phyloP scores from a whole-genome alignment of 2,113 vertebrate genomes.

The Gopherus evgoodei region DNA sequence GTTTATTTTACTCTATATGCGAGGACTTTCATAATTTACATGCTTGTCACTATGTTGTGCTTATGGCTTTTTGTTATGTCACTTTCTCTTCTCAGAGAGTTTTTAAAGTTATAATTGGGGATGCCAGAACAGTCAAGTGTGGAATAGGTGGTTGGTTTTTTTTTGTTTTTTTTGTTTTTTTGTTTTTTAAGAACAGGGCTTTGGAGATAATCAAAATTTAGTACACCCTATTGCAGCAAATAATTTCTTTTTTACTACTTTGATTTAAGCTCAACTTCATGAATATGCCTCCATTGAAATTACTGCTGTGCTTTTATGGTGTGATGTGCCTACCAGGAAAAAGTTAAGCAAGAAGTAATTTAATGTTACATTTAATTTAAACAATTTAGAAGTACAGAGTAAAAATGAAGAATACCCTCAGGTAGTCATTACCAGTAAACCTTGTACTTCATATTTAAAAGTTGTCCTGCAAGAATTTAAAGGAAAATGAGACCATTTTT shows the following conservation, averaged over 20 bases:
- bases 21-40: background rate
- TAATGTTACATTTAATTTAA: background rate
- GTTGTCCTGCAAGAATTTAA: background rate
- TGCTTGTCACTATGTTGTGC: background rate
- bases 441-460: background rate
- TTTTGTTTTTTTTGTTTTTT: no score
- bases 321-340: background rate
- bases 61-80: background rate
- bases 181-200: background rate
- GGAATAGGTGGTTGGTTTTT: no score
- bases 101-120: background rate
- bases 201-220: background rate
- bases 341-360: background rate
- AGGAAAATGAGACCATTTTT: background rate
- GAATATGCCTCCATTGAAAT: background rate
- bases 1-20: background rate
- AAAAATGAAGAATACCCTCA: conserved; percentile 21
- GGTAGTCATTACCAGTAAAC: background rate
- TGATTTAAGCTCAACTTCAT: background rate
- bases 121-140: background rate
- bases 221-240: background rate
- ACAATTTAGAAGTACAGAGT: background rate
- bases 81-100: background rate
- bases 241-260: background rate
- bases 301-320: background rate